phyloP scores from a whole-genome alignment of 2,113 vertebrate species.

The Halcyon malimbica region DNA sequence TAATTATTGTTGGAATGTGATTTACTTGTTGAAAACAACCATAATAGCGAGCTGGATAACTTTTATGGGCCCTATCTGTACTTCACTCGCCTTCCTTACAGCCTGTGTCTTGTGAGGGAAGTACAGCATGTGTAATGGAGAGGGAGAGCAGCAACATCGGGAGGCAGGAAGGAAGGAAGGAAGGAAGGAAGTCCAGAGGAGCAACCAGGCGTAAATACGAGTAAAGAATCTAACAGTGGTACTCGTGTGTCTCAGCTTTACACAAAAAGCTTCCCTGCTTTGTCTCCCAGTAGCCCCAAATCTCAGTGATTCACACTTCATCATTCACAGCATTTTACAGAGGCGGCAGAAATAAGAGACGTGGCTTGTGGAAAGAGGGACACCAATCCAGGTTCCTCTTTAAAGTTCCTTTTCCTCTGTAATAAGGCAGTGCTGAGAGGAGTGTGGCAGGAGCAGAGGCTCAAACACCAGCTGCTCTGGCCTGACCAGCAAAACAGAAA shows the following conservation, averaged over 20 bases:
- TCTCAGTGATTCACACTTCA: neutral
- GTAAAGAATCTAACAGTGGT: fast-evolving
- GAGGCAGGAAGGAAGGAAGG: too few relatives aligned
- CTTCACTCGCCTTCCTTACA: neutral
- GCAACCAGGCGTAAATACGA: neutral
- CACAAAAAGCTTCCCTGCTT: neutral
- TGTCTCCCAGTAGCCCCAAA: neutral
- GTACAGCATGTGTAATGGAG: neutral
- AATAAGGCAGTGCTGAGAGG: neutral
- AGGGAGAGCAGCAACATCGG: neutral
- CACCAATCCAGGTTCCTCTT: neutral
- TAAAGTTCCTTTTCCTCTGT: neutral
- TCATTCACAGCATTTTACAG: neutral
- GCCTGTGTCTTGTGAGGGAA: neutral
- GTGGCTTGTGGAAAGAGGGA: neutral
- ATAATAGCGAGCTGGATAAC: neutral
- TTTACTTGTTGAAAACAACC: neutral
- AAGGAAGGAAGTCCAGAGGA: neutral
- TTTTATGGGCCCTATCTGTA: neutral
- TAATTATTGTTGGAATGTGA: neutral
- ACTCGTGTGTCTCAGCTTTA: neutral
- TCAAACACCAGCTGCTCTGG: neutral
- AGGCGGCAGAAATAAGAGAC: neutral
- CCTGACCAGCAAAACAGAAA: neutral
- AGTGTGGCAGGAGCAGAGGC: neutral